Percentiles rank a stretch among this genome's conserved stretches.
These are phyloP conservation scores for Grallaria varia DNA, from an alignment of 2,113 vertebrate species.

Conservation along the genomic window DNA sequence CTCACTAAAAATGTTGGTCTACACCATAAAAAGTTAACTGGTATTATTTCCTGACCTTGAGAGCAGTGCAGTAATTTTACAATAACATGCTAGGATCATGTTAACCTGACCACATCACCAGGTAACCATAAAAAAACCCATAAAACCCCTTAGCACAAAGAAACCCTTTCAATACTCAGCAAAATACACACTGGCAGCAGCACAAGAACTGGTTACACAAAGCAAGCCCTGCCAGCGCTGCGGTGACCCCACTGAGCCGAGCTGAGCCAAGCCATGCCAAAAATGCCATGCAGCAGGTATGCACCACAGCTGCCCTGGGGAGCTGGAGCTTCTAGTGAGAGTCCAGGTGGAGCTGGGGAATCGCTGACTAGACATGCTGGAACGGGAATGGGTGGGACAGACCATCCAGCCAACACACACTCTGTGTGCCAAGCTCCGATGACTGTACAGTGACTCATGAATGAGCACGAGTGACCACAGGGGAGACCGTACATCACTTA, in stretches of 20 bases:
- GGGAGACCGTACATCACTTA: neutral
- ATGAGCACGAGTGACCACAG: neutral
- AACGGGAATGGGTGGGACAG: neutral
- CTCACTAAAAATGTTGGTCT: neutral
- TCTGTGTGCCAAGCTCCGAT: accelerated
- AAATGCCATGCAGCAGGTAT: neutral
- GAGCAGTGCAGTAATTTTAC: neutral
- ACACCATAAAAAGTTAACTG: neutral
- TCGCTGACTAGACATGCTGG: accelerated
- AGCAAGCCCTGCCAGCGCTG: neutral
- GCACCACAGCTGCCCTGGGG: neutral
- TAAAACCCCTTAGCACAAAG: neutral
- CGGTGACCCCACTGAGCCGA: neutral
- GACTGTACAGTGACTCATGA: neutral
- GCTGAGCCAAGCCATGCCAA: neutral
- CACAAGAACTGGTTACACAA: neutral
- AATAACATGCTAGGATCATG: neutral
- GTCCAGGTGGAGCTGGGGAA: constrained; percentile 22
- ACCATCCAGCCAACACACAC: accelerated
- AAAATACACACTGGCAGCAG: neutral
- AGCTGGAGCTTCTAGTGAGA: neutral
- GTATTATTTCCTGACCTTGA: neutral
- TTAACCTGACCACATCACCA: neutral
- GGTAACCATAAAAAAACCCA: neutral
- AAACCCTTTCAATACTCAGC: neutral